Conservation (phyloP, 2,888 invertebrate genomes). For the Machimus rusticus region DNA sequence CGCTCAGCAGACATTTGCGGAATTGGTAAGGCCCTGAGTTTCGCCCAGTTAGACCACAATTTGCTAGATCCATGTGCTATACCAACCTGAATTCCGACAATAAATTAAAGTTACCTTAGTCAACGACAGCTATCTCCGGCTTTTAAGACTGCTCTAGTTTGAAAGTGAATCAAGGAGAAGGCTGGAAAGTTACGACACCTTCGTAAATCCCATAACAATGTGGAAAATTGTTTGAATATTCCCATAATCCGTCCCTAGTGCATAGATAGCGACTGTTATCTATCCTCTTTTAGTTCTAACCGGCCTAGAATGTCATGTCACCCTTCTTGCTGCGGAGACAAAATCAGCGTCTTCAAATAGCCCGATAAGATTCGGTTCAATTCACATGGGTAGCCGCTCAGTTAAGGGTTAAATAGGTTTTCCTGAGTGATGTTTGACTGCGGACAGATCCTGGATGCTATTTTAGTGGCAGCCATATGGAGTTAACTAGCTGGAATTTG, state of each 20-base stretch:
- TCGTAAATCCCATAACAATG: not conserved
- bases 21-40: not conserved
- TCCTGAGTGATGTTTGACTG: not conserved
- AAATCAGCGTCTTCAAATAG: not conserved
- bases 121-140: not conserved
- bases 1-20: not conserved
- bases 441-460: not conserved
- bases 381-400: not conserved
- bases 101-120: not conserved
- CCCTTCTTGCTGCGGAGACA: not conserved
- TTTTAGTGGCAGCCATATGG: not conserved
- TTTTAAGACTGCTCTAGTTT: not conserved
- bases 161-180: not conserved
- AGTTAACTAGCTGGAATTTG: not conserved
- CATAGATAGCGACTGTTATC: not conserved
- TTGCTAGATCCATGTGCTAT: not conserved
- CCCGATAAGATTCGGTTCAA: not conserved
- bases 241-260: not conserved
- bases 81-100: not conserved
- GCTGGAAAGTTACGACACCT: not conserved
- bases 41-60: not conserved
- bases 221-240: not conserved
- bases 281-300: not conserved
- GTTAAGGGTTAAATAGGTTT: slow-evolving; percentile 9
- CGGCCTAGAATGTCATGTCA: not conserved